These are phyloP conservation scores for Sericinus montela DNA, from an alignment of 2,888 invertebrate species.

Conservation along the genomic window DNA sequence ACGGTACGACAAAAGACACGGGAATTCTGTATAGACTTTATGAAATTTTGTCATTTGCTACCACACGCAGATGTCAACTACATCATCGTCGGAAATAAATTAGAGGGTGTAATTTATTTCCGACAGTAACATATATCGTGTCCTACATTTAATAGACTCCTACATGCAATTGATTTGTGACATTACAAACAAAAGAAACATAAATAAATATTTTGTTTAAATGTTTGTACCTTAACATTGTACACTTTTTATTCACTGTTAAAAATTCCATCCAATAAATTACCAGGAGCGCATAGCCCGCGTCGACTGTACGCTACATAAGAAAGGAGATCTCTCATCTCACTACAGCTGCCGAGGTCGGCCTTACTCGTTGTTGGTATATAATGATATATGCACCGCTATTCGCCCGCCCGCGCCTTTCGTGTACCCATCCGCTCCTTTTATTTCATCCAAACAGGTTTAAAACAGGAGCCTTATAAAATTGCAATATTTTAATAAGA, in stretches of 20 bases:
- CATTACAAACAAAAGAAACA: too few species aligned
- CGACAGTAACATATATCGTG: too few species aligned
- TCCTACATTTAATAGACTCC: too few species aligned
- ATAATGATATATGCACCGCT: constrained; percentile 50
- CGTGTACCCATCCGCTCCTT: constrained; percentile 35
- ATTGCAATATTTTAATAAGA: constrained; percentile 68
- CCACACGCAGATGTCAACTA: too few species aligned
- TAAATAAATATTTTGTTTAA: neutral
- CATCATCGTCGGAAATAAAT: too few species aligned
- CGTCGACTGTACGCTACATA: constrained; percentile 41
- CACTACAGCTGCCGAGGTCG: constrained; percentile 35
- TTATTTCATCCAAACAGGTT: constrained; percentile 56
- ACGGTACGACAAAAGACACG: too few species aligned
- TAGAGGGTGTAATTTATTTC: too few species aligned
- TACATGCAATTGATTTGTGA: too few species aligned
- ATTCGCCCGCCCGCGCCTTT: constrained; percentile 33
- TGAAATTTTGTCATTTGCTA: too few species aligned
- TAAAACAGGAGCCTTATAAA: constrained; percentile 52
- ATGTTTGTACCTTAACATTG: neutral
- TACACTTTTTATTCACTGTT: constrained; percentile 22
- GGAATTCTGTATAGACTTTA: too few species aligned
- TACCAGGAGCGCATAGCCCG: constrained; percentile 30
- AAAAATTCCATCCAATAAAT: constrained; percentile 29
- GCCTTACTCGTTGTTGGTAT: constrained; percentile 28
- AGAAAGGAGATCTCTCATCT: constrained; percentile 56